Base-by-base conservation (phyloP, 2,113 vertebrate species). In the Otocyon megalotis region DNA sequence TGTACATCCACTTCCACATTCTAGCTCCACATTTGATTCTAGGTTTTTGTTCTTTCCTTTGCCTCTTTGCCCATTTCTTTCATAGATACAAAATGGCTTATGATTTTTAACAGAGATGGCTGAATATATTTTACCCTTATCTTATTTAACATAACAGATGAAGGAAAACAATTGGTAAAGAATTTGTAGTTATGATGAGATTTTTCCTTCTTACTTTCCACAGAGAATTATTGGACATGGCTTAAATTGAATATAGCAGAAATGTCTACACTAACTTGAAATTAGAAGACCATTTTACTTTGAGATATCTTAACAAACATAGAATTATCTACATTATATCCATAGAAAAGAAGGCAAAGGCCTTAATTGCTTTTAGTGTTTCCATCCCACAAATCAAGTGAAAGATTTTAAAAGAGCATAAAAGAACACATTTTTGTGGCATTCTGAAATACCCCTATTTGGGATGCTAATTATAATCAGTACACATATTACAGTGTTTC, bases 401-500 rank as follows among this genome's bases (percentile, higher is more conserved):
- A 87, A 90, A 88, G 11, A 62, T 62, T 96, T 87, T 89, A 69
- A 67, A 58, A 95, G 9, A 69, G 53, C 53, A 60, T 37, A 35
- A 72, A 91, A 82, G 35, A 96, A 19, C 50, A 54, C 80, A 60
- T 83, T 97, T 96, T 85, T 71, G 58, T 63, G 60, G 28, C 32
- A 89, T 93, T 92, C 58, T 83, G 28, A 97, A 93, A 89, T 76
- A 62, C 35, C 12, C 37, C 60, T 90, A 95, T 96, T 96, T 97
- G 48, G 60, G 80, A 92, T 94, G 19, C 69, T 96, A 95, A 96
- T 96, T 97, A 93, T 16, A 95, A 93, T 94, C 93, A 96, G 90
- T 30, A 71, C 19, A 93, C 22, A 93, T 35, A 93, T 82, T 87
- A 22, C 20, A 72, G 32, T 92, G 69, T 93, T 97, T 92, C 72